Conservation (phyloP, 1,140 invertebrate species). For the Orchestia grillus region DNA sequence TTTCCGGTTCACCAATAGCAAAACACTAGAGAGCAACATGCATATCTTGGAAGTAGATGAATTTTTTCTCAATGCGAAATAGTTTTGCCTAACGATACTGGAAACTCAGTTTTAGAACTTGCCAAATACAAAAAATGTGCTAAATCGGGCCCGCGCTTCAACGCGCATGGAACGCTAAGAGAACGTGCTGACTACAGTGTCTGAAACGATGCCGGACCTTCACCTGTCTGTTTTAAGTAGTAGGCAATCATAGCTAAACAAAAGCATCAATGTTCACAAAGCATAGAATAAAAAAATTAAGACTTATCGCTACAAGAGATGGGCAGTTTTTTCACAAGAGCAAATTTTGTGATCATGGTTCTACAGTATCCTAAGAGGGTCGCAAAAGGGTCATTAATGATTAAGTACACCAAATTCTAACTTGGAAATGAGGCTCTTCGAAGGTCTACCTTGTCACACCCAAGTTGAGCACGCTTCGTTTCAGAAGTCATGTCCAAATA, state of each 20-base stretch:
- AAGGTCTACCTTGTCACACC: not conserved
- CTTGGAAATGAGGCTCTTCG: not conserved
- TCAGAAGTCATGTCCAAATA: not conserved
- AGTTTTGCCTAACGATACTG: not conserved
- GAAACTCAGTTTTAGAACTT: not conserved
- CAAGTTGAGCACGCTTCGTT: not conserved
- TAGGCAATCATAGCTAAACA: not conserved
- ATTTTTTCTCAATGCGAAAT: no score
- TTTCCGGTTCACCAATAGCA: not conserved
- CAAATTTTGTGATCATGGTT: no score
- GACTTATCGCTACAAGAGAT: no score
- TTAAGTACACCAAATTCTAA: not conserved
- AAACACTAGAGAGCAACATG: not conserved
- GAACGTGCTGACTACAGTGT: not conserved
- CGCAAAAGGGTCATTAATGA: not conserved
- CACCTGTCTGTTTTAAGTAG: not conserved
- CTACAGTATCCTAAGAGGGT: no score
- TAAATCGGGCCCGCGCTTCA: not conserved
- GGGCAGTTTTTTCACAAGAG: no score
- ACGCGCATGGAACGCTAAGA: no score
- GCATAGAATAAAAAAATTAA: no score
- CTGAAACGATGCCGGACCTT: not conserved
- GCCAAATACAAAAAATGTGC: not conserved
- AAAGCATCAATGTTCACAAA: no score
- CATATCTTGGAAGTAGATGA: not conserved